phyloP scores from a whole-genome alignment of 2,113 vertebrate genomes.

The Ardeotis arabs region DNA sequence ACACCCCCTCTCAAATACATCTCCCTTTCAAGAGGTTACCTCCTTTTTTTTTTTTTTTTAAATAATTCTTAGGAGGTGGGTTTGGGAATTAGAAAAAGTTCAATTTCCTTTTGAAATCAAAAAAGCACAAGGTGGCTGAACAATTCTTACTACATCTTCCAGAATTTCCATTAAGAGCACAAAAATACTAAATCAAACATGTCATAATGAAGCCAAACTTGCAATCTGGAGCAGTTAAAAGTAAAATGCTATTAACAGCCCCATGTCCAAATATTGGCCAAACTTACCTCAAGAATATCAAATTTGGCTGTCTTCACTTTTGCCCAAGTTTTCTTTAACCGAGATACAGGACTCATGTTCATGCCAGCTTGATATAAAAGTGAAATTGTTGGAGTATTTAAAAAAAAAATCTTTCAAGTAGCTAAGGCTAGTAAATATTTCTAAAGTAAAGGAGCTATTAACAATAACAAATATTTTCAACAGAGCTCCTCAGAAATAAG shows the following conservation, averaged over 20 bases:
- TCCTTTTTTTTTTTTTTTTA: not conserved
- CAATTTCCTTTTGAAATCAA: not conserved
- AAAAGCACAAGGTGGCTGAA: not conserved
- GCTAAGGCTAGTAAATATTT: not conserved
- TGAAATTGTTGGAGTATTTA: not conserved
- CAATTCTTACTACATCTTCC: not conserved
- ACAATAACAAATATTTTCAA: not conserved
- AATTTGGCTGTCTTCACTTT: slow-evolving; percentile 97
- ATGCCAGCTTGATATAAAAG: slow-evolving; percentile 85
- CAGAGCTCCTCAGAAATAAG: not conserved
- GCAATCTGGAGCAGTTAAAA: not conserved
- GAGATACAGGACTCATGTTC: slow-evolving; percentile 95
- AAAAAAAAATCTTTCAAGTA: not conserved
- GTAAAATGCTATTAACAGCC: not conserved
- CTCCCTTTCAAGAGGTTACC: not conserved
- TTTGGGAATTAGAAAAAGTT: not conserved
- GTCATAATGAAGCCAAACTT: not conserved
- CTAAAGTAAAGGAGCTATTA: not conserved
- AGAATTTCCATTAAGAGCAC: not conserved
- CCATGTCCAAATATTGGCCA: not conserved
- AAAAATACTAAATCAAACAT: not conserved
- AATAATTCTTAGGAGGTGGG: not conserved
- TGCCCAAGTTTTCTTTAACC: slow-evolving; percentile 95
- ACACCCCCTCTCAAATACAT: not conserved
- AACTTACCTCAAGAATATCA: slow-evolving; percentile 88